Conservation (phyloP, 2,113 vertebrate species). For the Solenodon paradoxus region DNA sequence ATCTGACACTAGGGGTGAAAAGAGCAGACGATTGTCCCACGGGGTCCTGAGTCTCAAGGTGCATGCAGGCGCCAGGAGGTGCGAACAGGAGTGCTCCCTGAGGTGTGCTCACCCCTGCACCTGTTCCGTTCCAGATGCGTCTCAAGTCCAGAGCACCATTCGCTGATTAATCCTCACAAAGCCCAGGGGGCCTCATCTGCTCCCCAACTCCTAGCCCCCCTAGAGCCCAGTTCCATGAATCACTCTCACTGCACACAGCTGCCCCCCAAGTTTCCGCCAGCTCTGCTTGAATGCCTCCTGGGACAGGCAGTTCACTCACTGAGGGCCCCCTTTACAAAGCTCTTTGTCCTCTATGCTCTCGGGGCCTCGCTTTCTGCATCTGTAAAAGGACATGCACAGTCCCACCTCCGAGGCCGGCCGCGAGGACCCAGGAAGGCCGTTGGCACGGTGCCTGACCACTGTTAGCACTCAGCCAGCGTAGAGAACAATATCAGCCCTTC, state of each 20-base stretch:
- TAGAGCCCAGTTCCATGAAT: neutral
- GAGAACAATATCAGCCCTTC: neutral
- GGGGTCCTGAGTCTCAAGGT: accelerated
- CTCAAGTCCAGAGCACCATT: neutral
- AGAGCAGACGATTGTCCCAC: neutral
- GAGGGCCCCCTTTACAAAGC: neutral
- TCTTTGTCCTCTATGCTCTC: neutral
- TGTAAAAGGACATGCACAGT: neutral
- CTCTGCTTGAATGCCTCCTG: neutral
- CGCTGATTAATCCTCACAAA: neutral
- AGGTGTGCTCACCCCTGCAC: too few species aligned
- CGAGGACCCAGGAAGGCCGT: neutral
- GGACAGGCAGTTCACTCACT: neutral
- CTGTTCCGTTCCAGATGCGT: accelerated
- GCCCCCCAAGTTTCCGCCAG: neutral
- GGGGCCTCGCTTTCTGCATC: neutral
- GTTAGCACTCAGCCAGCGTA: neutral
- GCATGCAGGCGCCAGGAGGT: accelerated
- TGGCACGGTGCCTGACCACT: accelerated
- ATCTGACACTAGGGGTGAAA: neutral
- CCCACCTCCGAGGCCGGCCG: neutral
- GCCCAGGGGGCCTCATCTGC: neutral
- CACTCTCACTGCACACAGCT: neutral
- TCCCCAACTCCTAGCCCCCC: neutral
- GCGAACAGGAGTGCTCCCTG: too few species aligned